Evolutionary conservation across 92 coral and sea anemone genomes (phyloP), one percentile per base, ranked within the genome.

Genomic region (Epizoanthus rinbou): DNA sequence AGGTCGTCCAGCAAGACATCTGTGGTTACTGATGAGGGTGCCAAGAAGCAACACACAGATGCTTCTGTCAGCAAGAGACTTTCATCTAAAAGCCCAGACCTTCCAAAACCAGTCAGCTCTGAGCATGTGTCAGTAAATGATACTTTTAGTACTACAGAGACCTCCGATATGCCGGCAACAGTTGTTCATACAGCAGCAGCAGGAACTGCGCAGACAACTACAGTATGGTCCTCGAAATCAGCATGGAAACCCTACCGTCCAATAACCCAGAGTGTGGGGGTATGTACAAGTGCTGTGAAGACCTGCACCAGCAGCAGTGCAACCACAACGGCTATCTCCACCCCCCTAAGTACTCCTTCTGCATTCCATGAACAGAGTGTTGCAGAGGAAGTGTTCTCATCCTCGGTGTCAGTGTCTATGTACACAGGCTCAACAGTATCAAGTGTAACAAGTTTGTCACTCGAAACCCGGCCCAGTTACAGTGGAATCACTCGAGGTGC

Each of bases 161-260:
- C 76, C 50, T 81, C 89, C 25, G 68, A 85, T 22, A 57, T 80
- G 33, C n/a, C 50, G 8, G 45, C 33, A 35, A 50, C 64, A 60
- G 64, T 69, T 62, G 58, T 63, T 59, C 71, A 41, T 6, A 35
- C 78, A 23, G 39, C 80, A 22, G 54, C 85, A 3, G 71, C 41
- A 43, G 82, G 71, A 8, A 63, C 82, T 63, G 82, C 82, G 41
- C 82, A 78, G 23, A 78, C 82, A 23, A 86, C 92, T 45, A 53
- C 90, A 8, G 90, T 86, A 1, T 89, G 89, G 90, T 80, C 93
- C 6, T 73, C 94, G 0, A 85, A 89, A 33, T 80, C 92, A 57
- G 93, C 93, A 11, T 93, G 98, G 98, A 93, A 93, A 70, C 98
- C 93, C 0, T 88, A 89, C 86, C 87, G 93, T 4, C 91, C 89